Percentiles rank a stretch among this genome's conserved stretches.
These are phyloP conservation scores for Drosophila ambigua DNA, from an alignment of 1,140 invertebrate species.

Conservation along the genomic window DNA sequence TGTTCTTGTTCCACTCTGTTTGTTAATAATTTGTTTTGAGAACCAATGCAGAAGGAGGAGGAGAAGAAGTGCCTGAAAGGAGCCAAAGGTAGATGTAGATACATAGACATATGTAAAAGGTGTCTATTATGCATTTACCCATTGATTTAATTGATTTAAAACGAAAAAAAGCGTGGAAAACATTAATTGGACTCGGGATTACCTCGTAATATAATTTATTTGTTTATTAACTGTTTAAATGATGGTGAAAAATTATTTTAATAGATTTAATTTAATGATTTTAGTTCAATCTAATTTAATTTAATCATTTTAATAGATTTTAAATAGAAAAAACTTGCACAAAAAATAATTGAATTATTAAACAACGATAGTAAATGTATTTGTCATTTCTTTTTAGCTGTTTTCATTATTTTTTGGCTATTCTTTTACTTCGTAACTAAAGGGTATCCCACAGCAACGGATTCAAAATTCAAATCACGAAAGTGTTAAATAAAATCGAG, in stretches of 20 bases:
- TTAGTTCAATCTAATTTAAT: too few relatives aligned
- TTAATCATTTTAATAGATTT: too few relatives aligned
- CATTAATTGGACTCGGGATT: too few relatives aligned
- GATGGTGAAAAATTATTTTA: too few relatives aligned
- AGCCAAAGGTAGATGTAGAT: too few relatives aligned
- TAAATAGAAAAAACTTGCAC: constrained; percentile 6
- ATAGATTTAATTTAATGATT: too few relatives aligned
- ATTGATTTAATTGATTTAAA: constrained; percentile 74
- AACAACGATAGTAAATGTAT: too few relatives aligned
- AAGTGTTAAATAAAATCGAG: constrained; percentile 74
- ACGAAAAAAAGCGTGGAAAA: constrained; percentile 4
- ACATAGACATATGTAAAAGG: constrained; percentile 1
- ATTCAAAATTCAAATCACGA: constrained; percentile 70
- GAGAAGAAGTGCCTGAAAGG: not conserved
- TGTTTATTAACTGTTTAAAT: too few relatives aligned
- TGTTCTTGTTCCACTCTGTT: constrained; percentile 32
- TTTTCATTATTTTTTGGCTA: too few relatives aligned
- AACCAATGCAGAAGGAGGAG: constrained; percentile 8
- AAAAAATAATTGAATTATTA: not conserved
- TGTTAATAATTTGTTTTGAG: constrained; percentile 48
- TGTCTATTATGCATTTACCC: constrained; percentile 32
- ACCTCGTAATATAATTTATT: too few relatives aligned
- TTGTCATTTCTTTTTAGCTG: too few relatives aligned
- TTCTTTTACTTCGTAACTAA: too few relatives aligned
- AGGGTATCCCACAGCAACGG: not conserved